Percentiles rank a stretch among this genome's conserved stretches.
These are phyloP conservation scores for Helicoverpa armigera DNA, from an alignment of 1,140 invertebrate species.

Conservation along the genomic window DNA sequence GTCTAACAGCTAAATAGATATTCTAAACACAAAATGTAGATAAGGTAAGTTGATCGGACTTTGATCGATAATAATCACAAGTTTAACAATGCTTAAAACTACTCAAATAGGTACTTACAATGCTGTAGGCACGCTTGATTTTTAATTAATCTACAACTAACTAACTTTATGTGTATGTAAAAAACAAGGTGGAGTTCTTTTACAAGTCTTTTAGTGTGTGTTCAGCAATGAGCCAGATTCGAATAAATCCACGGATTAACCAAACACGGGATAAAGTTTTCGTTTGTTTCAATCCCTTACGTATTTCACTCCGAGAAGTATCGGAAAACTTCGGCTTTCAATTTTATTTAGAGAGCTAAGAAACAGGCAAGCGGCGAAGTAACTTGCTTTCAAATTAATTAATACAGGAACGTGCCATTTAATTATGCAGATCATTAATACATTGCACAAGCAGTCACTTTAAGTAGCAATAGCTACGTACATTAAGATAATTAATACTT, in stretches of 20 bases:
- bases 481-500: neutral
- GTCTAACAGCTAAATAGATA: too few species aligned
- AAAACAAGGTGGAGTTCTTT: too few species aligned
- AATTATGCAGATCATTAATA: neutral
- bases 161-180: too few species aligned
- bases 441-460: neutral
- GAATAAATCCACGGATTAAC: neutral
- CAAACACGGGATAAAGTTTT: neutral
- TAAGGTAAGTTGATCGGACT: too few species aligned
- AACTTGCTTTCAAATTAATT: slow-evolving; percentile 1
- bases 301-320: neutral
- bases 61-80: too few species aligned
- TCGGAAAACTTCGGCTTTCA: neutral
- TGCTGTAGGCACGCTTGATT: too few species aligned
- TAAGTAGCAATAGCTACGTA: neutral
- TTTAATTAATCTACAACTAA: too few species aligned
- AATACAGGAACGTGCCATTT: neutral
- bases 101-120: too few species aligned
- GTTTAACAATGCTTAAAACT: too few species aligned
- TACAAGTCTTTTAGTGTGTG: neutral
- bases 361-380: neutral
- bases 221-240: neutral
- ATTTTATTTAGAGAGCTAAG: slow-evolving; percentile 17
- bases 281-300: neutral
- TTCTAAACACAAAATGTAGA: too few species aligned